Base-by-base conservation (phyloP, 2,113 vertebrate species). In the Solea senegalensis region DNA sequence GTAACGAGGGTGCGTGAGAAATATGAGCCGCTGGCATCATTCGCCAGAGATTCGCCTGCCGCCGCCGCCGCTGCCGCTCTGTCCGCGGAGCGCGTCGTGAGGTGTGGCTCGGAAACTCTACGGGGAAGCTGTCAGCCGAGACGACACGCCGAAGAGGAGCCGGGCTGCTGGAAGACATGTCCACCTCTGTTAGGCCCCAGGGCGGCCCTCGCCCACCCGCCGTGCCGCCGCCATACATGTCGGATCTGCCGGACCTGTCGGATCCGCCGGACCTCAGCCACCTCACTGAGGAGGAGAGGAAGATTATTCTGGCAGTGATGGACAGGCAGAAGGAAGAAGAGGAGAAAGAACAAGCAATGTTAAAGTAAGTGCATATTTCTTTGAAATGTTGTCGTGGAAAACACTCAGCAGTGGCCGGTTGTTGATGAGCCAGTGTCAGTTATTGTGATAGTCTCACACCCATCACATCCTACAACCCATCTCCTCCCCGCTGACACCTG, bases 251-350 rank as follows among this genome's bases (percentile, higher is more conserved):
- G 90, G 97, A 98, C 95, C 94, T 99, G 21, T 21, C 21, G 21
- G 21, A 21, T 21, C 21, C 21, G 21, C 21, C 21, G 21, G 21
- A 21, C 21, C 21, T 21, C 85, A 98, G 97, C 94, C 97, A 98
- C 92, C 96, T 98, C 91, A 99, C 97, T 67, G 97, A 99, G 90
- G 97, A 99, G 87, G 97, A 99, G 92, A 94, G 97, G 92, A 95
- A 93, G 93, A 96, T 98, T 79, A 99, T 99, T 88, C 95, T 98
- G 97, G 97, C 94, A 86, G 97, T 99, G 94, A 97, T 99, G 96
- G 96, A 95, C 94, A 95, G 97, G 84, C 97, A 99, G 90, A 97
- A 96, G 88, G 96, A 99, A 81, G 97, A 99, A 83, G 97, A 99
- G 79, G 96, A 97, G 70, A 98, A 99, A 86, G 97, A 99, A 94